phyloP scores from a whole-genome alignment of 2,113 vertebrate genomes.

The rabbit (Oryctolagus cuniculus) region mOryCun1.1 NC_091440.1:92001001-92001500 shows the following conservation, averaged over 20 bases:
- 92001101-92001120: neutral
- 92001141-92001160: rapidly evolving
- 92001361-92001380: neutral
- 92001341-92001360: neutral
- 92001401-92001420: neutral
- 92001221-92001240: neutral
- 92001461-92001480: neutral
- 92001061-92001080: no score
- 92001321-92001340: no score
- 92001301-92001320: neutral
- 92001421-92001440: neutral
- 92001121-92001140: neutral
- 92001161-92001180: neutral
- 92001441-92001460: neutral
- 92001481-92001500: neutral
- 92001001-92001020: no score
- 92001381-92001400: neutral
- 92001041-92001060: no score
- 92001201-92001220: neutral
- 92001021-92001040: no score
- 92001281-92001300: neutral
- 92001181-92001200: neutral
- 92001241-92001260: neutral
- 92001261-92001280: neutral
- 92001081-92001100: neutral